These are phyloP conservation scores for Bos taurus DNA, from an alignment of 2,113 vertebrate genomes.

Conservation along the genomic window ARS-UCD2.0 NC_037334.1:78668501-78669000, in stretches of 20 bases:
- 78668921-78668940: background rate
- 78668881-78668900: background rate
- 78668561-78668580: background rate
- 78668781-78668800: background rate
- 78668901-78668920: background rate
- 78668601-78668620: background rate
- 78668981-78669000: background rate
- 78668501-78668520: background rate
- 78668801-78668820: background rate
- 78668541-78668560: background rate
- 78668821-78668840: background rate
- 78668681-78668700: slow-evolving; percentile 9
- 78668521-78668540: background rate
- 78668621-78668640: background rate
- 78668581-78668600: background rate
- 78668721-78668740: background rate
- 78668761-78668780: background rate
- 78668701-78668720: background rate
- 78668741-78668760: background rate
- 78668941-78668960: background rate
- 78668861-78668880: background rate
- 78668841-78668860: background rate
- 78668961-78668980: background rate
- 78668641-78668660: background rate
- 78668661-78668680: slow-evolving; percentile 1